These are phyloP conservation scores for Globia sparganii DNA, from an alignment of 2,888 invertebrate genomes.

Conservation along the genomic window DNA sequence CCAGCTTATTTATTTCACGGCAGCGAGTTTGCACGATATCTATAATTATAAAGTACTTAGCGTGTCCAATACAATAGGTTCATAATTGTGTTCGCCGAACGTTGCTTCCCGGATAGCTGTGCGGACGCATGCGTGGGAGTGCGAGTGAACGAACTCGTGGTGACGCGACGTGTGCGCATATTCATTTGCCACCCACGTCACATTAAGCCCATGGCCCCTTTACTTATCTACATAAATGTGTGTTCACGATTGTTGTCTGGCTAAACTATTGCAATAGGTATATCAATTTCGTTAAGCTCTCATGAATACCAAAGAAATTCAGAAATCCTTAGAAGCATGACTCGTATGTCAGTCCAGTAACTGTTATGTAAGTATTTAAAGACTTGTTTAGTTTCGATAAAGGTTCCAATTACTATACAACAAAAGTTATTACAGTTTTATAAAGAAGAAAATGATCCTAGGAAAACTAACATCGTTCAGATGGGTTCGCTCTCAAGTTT, in stretches of 20 bases:
- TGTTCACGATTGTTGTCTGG: conserved; percentile 45
- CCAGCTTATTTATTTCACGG: conserved; percentile 62
- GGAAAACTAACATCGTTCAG: conserved; percentile 47
- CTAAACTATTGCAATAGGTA: conserved; percentile 29
- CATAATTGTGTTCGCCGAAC: conserved; percentile 60
- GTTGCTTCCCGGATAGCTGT: conserved; percentile 65
- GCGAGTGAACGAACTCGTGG: conserved; percentile 74
- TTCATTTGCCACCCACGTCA: conserved; percentile 65
- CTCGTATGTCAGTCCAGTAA: background rate
- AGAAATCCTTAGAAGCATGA: background rate
- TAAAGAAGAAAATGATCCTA: conserved; percentile 28
- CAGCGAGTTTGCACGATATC: conserved; percentile 54
- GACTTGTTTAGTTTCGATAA: background rate
- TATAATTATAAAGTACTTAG: conserved; percentile 61
- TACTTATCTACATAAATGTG: conserved; percentile 44
- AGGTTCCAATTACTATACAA: background rate
- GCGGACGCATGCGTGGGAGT: conserved; percentile 67
- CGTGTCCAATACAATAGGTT: conserved; percentile 66
- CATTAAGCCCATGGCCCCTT: conserved; percentile 44
- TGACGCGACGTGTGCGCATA: conserved; percentile 56
- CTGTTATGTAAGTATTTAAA: background rate
- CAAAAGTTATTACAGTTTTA: conserved; percentile 40
- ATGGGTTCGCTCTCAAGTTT: conserved; percentile 67
- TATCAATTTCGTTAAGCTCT: conserved; percentile 4
- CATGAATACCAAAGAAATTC: background rate